Evolutionary conservation across 2,888 invertebrate species (phyloP).

Genomic region (Ptycholaimellus sp.): DNA sequence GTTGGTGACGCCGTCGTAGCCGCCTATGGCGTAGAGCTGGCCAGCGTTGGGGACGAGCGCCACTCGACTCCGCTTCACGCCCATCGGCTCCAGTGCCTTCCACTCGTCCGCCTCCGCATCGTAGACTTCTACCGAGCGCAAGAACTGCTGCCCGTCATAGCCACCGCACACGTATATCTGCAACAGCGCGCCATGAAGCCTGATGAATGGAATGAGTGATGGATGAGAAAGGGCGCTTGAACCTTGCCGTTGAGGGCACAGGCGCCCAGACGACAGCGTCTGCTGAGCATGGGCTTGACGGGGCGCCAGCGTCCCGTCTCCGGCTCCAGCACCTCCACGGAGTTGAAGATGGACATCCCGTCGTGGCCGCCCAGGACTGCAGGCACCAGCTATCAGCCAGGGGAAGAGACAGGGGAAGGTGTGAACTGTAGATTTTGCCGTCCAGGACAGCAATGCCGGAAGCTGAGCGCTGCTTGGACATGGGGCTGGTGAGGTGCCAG

Average conservation of each 20-base stretch:
- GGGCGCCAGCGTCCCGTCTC: conserved; percentile 46
- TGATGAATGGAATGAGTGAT: too few species aligned
- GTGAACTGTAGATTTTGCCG: conserved; percentile 26
- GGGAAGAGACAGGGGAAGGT: too few species aligned
- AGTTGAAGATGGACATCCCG: conserved; percentile 42
- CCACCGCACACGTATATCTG: conserved; percentile 61
- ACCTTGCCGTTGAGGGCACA: conserved; percentile 53
- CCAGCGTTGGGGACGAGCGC: conserved; percentile 14
- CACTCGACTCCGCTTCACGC: conserved; percentile 36
- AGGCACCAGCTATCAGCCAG: background rate
- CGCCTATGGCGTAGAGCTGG: conserved; percentile 17
- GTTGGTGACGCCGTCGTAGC: conserved; percentile 43
- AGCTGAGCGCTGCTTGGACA: conserved; percentile 31
- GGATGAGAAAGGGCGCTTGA: too few species aligned
- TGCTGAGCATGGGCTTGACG: conserved; percentile 52
- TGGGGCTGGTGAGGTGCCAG: conserved; percentile 27
- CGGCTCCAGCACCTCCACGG: conserved; percentile 54
- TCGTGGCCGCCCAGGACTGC: conserved; percentile 51
- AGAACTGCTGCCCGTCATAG: conserved; percentile 57
- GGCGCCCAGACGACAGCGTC: conserved; percentile 56
- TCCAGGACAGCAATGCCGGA: conserved; percentile 30
- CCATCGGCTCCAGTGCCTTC: conserved; percentile 53
- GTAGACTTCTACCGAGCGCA: conserved; percentile 46
- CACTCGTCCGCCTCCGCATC: conserved; percentile 33
- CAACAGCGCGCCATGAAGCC: too few species aligned